These are phyloP conservation scores for Magallana ariakensis DNA, from an alignment of 1,140 invertebrate genomes.

Conservation along the genomic window DNA sequence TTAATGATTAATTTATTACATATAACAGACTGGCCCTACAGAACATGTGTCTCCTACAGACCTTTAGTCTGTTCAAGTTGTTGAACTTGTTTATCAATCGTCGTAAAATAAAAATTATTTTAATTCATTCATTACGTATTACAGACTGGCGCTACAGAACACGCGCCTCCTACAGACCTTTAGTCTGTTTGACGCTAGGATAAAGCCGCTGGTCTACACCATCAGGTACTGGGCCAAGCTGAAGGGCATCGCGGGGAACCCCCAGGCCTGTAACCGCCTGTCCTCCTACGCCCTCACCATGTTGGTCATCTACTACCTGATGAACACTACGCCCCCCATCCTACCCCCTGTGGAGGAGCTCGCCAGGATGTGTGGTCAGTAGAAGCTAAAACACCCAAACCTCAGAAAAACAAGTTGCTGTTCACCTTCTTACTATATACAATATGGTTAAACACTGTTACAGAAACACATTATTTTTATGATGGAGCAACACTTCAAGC, in stretches of 20 bases:
- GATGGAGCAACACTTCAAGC: too few species aligned
- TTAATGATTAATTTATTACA: too few species aligned
- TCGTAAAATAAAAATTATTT: background rate
- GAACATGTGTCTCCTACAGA: too few species aligned
- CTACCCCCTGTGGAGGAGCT: conserved; percentile 65
- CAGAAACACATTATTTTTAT: too few species aligned
- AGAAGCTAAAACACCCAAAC: background rate
- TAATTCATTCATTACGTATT: background rate
- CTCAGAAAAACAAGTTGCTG: too few species aligned
- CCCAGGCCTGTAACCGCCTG: conserved; percentile 58
- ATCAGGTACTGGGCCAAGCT: conserved; percentile 72
- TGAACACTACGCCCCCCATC: conserved; percentile 62
- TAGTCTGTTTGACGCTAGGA: conserved; percentile 61
- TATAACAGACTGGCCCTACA: too few species aligned
- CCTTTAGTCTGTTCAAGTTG: too few species aligned
- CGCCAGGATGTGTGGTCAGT: conserved; percentile 59
- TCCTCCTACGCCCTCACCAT: conserved; percentile 72
- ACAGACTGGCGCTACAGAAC: conserved; percentile 70
- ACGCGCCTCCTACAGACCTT: conserved; percentile 66
- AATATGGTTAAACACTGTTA: too few species aligned
- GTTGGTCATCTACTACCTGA: conserved; percentile 68
- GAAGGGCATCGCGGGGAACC: conserved; percentile 65
- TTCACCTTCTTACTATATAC: too few species aligned
- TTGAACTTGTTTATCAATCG: conserved; percentile 41
- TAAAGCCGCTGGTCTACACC: conserved; percentile 66